A percentile compares a stretch with the other conserved stretches of the same genome.
Conservation (phyloP, 1,140 invertebrate species). For the Drosophila insularis region DNA sequence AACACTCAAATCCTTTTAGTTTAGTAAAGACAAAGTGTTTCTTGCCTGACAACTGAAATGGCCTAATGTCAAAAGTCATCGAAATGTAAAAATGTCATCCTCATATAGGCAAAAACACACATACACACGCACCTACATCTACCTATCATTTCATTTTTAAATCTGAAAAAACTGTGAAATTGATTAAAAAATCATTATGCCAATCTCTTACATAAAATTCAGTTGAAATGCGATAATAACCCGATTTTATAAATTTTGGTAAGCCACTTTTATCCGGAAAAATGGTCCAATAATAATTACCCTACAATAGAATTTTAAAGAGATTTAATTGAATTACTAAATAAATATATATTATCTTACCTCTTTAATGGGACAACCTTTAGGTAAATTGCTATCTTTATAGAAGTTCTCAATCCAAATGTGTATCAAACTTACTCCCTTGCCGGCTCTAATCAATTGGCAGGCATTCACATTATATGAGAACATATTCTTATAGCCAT, state of each 20-base stretch:
- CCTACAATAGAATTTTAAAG: neutral
- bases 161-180: neutral
- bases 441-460: neutral
- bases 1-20: neutral
- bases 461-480: conserved; percentile 3
- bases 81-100: too few relatives aligned
- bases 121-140: neutral
- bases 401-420: conserved; percentile 1
- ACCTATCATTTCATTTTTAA: neutral
- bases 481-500: neutral
- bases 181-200: conserved; percentile 1
- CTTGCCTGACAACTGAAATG: neutral
- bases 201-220: conserved; percentile 3
- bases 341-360: neutral
- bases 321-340: too few relatives aligned
- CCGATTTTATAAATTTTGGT: neutral
- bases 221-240: neutral
- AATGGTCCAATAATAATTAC: neutral
- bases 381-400: neutral
- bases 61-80: neutral
- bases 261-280: neutral
- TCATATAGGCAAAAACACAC: too few relatives aligned
- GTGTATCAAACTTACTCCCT: neutral
- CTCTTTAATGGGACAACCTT: neutral
- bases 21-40: neutral